A percentile compares a stretch with the other conserved stretches of the same genome.
Evolutionary conservation across 2,797 vertebrate genomes (phyloP).

Genomic region (Hephaestus fuliginosus): DNA sequence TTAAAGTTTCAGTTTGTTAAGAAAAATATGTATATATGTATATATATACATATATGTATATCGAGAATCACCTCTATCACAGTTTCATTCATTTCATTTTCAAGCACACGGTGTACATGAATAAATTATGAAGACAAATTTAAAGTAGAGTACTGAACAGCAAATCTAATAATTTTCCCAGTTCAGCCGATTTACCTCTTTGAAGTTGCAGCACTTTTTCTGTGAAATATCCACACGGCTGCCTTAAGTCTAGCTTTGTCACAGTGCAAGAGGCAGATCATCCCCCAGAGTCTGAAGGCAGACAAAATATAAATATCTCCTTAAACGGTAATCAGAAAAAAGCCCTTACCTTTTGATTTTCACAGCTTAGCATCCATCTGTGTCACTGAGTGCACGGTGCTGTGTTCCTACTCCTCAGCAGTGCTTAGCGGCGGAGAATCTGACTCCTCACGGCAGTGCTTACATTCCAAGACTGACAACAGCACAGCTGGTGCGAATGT

Average conservation of each 20-base stretch:
- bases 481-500: constrained; percentile 79
- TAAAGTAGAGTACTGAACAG: not conserved
- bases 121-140: not conserved
- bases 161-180: not conserved
- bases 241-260: constrained; percentile 55
- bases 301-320: constrained; percentile 53
- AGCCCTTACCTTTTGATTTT: constrained; percentile 78
- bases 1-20: constrained; percentile 9
- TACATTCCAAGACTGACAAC: constrained; percentile 87
- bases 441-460: constrained; percentile 81
- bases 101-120: not conserved
- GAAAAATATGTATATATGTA: not conserved
- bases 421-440: constrained; percentile 70
- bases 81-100: constrained; percentile 11
- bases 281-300: constrained; percentile 51
- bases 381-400: constrained; percentile 66
- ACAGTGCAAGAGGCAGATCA: constrained; percentile 57
- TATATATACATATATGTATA: no score
- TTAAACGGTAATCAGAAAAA: constrained; percentile 32
- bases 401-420: constrained; percentile 75
- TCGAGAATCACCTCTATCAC: not conserved
- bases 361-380: constrained; percentile 78
- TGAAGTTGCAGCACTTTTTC: constrained; percentile 69
- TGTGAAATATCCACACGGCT: constrained; percentile 33
- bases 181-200: constrained; percentile 18